Evolutionary conservation across 2,113 vertebrate species (phyloP), one percentile per base, ranked within the genome.

Genomic region (Phainopepla nitens): DNA sequence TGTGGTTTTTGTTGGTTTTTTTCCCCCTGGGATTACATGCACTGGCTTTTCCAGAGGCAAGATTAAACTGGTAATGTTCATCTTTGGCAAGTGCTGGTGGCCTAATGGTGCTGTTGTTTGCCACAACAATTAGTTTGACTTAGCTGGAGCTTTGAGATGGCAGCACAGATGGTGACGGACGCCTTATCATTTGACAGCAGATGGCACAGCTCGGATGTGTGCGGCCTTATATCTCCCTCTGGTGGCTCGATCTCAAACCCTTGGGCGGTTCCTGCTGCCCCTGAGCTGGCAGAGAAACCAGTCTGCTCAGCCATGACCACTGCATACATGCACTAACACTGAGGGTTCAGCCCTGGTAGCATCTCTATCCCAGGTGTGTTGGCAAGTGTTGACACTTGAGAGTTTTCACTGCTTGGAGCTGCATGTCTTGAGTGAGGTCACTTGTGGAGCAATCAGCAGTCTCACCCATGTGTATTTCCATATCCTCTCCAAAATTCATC

Each of bases 141-240:
- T 49, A 36, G 24, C 22, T 21, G 1, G 7, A 83, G 25, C 27
- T 62, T 44, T 69, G 49, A 7, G 22, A 6, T 7, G 27, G 29
- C 33, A 47, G 18, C 2, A 3, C 10, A 17, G 57, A 41, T 9
- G 54, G 23, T 39, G 33, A 17, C 2, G 0, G 29, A 20, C 0
- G 3, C 2, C 0, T 15, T 39, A 10, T 15, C 15, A 41, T 49
- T 22, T 24, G 27, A 18, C 2, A 8, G 2, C 6, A 16, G 33
- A 16, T 2, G 28, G 61, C 35, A 19, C 53, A 27, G 10, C 3
- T 58, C 57, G n/a, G 18, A 44, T 0, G 4, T 57, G 6, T 5
- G 28, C 35, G 20, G 87, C 79, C 71, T 89, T 79, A 13, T 17
- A 54, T 70, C 93, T 91, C 94, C 93, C 84, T 91, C 93, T 95